Evolutionary conservation across 2,888 invertebrate genomes (phyloP).

Genomic region (Anticlea derivata): DNA sequence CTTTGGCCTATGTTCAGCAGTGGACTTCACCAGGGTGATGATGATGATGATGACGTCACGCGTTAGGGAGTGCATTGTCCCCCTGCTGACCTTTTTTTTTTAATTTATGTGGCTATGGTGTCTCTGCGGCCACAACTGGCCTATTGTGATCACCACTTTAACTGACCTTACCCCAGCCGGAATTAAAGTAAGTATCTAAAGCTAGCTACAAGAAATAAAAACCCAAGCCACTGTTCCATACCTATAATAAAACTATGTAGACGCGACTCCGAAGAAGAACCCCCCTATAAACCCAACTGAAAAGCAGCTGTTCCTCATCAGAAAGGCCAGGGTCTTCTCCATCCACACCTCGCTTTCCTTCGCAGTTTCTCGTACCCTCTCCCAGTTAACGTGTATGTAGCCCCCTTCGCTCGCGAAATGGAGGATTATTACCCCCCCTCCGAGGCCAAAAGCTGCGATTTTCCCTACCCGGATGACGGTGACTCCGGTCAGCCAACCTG

Average conservation of each 20-base stretch:
- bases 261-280: conserved; percentile 92
- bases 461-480: conserved; percentile 93
- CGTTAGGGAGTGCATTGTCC: no score
- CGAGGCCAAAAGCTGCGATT: conserved; percentile 93
- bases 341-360: conserved; percentile 89
- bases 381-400: conserved; percentile 95
- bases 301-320: conserved; percentile 87
- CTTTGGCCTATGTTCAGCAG: no score
- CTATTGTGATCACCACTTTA: no score
- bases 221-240: conserved; percentile 2
- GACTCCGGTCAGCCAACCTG: conserved; percentile 88
- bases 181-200: no score
- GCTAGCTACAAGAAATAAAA: not conserved
- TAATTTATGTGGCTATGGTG: no score
- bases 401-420: conserved; percentile 95
- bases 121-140: no score
- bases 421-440: conserved; percentile 93
- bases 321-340: conserved; percentile 86
- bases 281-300: conserved; percentile 93
- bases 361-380: conserved; percentile 89
- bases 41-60: no score
- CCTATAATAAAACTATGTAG: conserved; percentile 49
- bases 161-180: no score
- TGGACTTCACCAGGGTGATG: no score
- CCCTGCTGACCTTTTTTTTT: no score